These are phyloP conservation scores for Biston stratarius DNA, from an alignment of 2,888 invertebrate genomes.

Conservation along the genomic window DNA sequence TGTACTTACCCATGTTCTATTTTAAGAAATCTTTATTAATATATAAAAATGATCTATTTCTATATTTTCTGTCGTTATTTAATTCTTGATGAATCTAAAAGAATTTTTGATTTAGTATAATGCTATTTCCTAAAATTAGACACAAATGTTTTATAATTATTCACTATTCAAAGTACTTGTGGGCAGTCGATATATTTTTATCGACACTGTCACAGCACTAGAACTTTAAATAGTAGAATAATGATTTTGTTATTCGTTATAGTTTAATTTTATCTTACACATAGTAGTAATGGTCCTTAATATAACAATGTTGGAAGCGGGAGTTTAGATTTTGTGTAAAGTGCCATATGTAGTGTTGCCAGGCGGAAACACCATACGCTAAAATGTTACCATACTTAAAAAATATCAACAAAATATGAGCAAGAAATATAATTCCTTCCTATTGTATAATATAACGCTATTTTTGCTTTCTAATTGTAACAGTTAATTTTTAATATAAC, in stretches of 20 bases:
- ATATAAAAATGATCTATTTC: slow-evolving; percentile 62
- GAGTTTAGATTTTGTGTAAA: slow-evolving; percentile 65
- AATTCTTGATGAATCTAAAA: slow-evolving; percentile 63
- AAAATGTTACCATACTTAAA: slow-evolving; percentile 80
- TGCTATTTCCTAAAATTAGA: slow-evolving; percentile 33
- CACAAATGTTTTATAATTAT: slow-evolving; percentile 34
- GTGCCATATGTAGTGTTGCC: slow-evolving; percentile 84
- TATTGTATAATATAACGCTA: slow-evolving; percentile 77
- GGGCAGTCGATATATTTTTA: slow-evolving; percentile 29
- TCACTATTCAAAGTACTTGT: slow-evolving; percentile 21
- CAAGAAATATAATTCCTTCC: slow-evolving; percentile 69
- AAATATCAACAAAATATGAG: slow-evolving; percentile 51
- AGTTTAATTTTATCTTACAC: slow-evolving; percentile 56
- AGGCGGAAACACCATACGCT: slow-evolving; percentile 78
- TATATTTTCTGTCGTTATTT: slow-evolving; percentile 52
- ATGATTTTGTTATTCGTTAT: slow-evolving; percentile 54
- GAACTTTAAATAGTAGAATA: slow-evolving; percentile 41
- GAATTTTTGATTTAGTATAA: slow-evolving; percentile 50
- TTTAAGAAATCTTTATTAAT: slow-evolving; percentile 61
- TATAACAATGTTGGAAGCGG: slow-evolving; percentile 75
- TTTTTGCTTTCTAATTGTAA: slow-evolving; percentile 78
- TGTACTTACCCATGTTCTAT: slow-evolving; percentile 77
- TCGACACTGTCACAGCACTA: slow-evolving; percentile 44
- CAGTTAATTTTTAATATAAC: slow-evolving; percentile 75
- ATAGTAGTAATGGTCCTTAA: slow-evolving; percentile 71